Evolutionary conservation across 2,113 vertebrate species (phyloP).

Genomic region (Synchiropus splendidus): DNA sequence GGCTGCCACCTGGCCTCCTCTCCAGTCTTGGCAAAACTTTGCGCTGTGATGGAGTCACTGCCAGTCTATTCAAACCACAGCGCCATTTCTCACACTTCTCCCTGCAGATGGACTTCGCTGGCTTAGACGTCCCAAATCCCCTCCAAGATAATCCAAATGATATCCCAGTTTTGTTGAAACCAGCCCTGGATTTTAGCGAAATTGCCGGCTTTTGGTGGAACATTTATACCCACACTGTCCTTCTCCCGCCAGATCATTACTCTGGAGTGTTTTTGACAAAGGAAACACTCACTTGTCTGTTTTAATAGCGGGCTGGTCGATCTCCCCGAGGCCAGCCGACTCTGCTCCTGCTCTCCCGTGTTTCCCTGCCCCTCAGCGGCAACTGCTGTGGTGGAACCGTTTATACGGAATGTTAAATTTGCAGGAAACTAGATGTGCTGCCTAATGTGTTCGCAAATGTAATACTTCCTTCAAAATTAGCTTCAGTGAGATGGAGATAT

Average conservation of each 20-base stretch:
- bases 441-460: slow-evolving; percentile 63
- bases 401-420: slow-evolving; percentile 55
- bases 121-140: background rate
- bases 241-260: slow-evolving; percentile 30
- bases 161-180: slow-evolving; percentile 6
- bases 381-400: slow-evolving; percentile 51
- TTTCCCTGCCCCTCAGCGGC: slow-evolving; percentile 40
- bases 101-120: background rate
- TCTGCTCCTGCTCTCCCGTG: slow-evolving; percentile 37
- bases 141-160: slow-evolving; percentile 6
- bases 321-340: slow-evolving; percentile 30
- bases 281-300: slow-evolving; percentile 43
- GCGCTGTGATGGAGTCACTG: slow-evolving; percentile 3
- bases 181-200: slow-evolving; percentile 22
- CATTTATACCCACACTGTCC: slow-evolving; percentile 22
- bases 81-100: background rate
- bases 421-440: slow-evolving; percentile 62
- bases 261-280: slow-evolving; percentile 32
- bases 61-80: slow-evolving; percentile 7
- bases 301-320: slow-evolving; percentile 38
- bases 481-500: too few relatives aligned
- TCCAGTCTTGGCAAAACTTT: slow-evolving; percentile 10
- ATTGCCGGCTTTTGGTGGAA: slow-evolving; percentile 33
- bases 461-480: slow-evolving; percentile 57
- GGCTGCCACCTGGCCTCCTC: background rate